Base-by-base conservation (phyloP, 2,113 vertebrate species). In the Solenodon paradoxus region DNA sequence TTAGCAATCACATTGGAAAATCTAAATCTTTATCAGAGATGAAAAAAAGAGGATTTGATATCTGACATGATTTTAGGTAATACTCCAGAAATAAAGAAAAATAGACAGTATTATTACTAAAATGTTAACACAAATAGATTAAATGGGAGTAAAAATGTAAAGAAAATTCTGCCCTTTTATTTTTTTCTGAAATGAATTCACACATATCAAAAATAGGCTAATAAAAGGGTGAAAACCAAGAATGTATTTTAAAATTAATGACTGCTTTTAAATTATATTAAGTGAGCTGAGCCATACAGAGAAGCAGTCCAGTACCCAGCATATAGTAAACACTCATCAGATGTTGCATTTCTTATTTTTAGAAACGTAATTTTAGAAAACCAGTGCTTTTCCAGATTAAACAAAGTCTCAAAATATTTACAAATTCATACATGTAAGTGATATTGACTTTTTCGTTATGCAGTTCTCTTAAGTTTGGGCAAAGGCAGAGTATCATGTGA, bases 1-100 rank as follows among this genome's bases (percentile, higher is more conserved):
- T 85, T n/a, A 92, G 95, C 8, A 32, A 61, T 47, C 87, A 77
- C 64, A 86, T 77, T 92, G 90, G 78, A 90, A 96, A 96, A n/a
- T n/a, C n/a, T n/a, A n/a, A 94, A 61, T 45, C 79, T 79, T 85
- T 22, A 77, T 3, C 42, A 91, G 45, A 94, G 8, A 72, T 9
- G 51, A 61, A 24, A 79, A 83, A 86, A 51, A 61, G 22, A 88
- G 47, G 17, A 61, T 32, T 84, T 17, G 13, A 19, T 59, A 24
- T 89, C 55, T 74, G 86, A 81, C 40, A 78, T 15, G 47, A 59
- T n/a, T 69, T 84, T 61, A 74, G 66, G 24, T 42, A 26, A 80
- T 19, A 87, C 30, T 57, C n/a, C 0, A 84, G 47, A 68, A 88
- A 96, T 74, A 26, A 89, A 91, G 30, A 57, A 55, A 94, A 96